Percentiles rank a stretch among this genome's conserved stretches.
These are phyloP conservation scores for Drosophila tsacasi DNA, from an alignment of 1,140 invertebrate species.

Conservation along the genomic window DNA sequence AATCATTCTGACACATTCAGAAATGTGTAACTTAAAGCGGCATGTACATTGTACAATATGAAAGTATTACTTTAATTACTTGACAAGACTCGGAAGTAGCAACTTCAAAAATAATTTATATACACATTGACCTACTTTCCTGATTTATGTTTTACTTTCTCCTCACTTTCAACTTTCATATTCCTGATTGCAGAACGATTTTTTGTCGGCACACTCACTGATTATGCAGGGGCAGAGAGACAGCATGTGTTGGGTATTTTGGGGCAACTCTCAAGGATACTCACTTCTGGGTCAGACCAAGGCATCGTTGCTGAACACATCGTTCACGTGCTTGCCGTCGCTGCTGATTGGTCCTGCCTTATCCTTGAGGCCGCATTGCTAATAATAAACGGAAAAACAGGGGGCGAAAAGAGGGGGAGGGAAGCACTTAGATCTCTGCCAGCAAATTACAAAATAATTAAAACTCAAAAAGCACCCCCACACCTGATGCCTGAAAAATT, in stretches of 20 bases:
- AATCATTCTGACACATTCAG: conserved; percentile 18
- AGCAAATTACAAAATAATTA: conserved; percentile 60
- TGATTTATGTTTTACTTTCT: conserved; percentile 8
- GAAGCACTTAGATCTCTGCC: conserved; percentile 58
- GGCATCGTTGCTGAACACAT: conserved; percentile 82
- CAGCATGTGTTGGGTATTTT: conserved; percentile 24
- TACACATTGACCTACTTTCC: not conserved
- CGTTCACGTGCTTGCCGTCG: conserved; percentile 83
- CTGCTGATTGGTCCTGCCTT: conserved; percentile 53
- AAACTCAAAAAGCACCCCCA: conserved; percentile 66
- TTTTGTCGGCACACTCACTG: conserved; percentile 20
- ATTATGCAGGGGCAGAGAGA: conserved; percentile 27
- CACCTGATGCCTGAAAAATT: conserved; percentile 71
- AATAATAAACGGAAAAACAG: conserved; percentile 35
- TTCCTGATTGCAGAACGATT: conserved; percentile 5
- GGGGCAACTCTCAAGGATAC: conserved; percentile 43
- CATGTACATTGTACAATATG: not conserved
- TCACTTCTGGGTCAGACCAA: conserved; percentile 84
- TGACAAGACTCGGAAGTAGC: too few species aligned
- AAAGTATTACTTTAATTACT: not conserved
- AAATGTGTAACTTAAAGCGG: not conserved
- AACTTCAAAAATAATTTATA: not conserved
- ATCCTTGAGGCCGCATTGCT: conserved; percentile 83
- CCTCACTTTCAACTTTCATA: not conserved
- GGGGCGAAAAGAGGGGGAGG: conserved; percentile 20